phyloP scores from a whole-genome alignment of 1,140 invertebrate species.

The Chrysomallon squamiferum region DNA sequence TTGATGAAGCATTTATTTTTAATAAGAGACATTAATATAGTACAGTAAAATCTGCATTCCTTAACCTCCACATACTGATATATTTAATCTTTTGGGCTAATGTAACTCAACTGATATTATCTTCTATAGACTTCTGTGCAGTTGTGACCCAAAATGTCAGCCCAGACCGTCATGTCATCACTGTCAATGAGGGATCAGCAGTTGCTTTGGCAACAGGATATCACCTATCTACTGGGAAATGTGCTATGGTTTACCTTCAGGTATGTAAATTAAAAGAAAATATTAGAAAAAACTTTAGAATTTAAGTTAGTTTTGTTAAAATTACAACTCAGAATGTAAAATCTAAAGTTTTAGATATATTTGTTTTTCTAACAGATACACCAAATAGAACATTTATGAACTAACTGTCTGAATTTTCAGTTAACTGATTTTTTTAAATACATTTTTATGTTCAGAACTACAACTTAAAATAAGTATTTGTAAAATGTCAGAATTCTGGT shows the following conservation, averaged over 20 bases:
- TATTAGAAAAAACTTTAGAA: background rate
- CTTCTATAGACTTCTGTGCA: conserved; percentile 65
- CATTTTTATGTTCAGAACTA: background rate
- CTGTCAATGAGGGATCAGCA: conserved; percentile 65
- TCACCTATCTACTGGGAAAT: conserved; percentile 64
- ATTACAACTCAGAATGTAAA: background rate
- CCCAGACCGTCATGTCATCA: conserved; percentile 60
- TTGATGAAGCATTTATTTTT: too few relatives aligned
- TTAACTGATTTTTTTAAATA: background rate
- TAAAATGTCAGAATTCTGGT: conserved; percentile 65
- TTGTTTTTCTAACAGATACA: background rate
- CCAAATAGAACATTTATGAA: background rate
- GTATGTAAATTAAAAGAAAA: conserved; percentile 26
- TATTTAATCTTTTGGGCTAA: too few relatives aligned
- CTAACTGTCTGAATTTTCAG: background rate
- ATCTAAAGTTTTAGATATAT: background rate
- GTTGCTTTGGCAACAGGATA: conserved; percentile 64
- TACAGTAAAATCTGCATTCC: too few relatives aligned
- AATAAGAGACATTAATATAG: too few relatives aligned
- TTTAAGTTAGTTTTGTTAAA: background rate
- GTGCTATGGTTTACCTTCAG: conserved; percentile 64
- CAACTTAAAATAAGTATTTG: too few relatives aligned
- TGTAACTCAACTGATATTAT: too few relatives aligned
- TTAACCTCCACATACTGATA: too few relatives aligned
- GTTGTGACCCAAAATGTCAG: conserved; percentile 62